A percentile compares a stretch with the other conserved stretches of the same genome.
These are phyloP conservation scores for Caenorhabditis sp. DNA, from an alignment of 2,888 invertebrate species.

Conservation along the genomic window DNA sequence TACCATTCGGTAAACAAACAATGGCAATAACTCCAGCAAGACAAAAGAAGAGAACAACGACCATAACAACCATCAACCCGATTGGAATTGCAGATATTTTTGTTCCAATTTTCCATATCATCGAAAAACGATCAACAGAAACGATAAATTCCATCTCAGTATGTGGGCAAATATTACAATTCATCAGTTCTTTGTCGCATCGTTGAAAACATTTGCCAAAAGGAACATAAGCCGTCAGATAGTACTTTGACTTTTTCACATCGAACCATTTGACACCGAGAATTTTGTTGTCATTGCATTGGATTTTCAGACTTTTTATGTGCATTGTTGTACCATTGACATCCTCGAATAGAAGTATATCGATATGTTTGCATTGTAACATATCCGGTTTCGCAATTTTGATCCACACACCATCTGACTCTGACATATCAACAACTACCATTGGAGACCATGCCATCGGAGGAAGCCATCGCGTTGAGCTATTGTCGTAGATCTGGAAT, in stretches of 20 bases:
- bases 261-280: background rate
- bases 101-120: background rate
- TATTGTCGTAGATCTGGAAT: constrained; percentile 4
- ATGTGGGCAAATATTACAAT: background rate
- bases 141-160: background rate
- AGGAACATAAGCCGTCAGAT: background rate
- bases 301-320: constrained; percentile 35
- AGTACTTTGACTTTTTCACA: constrained; percentile 26
- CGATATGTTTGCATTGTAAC: constrained; percentile 19
- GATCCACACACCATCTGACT: constrained; percentile 45
- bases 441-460: constrained; percentile 55
- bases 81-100: background rate
- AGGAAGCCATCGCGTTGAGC: constrained; percentile 1
- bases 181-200: background rate
- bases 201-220: background rate
- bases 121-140: background rate
- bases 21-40: background rate
- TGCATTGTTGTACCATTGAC: constrained; percentile 20
- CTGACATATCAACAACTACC: constrained; percentile 49
- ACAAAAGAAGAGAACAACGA: background rate
- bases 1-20: background rate
- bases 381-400: constrained; percentile 12
- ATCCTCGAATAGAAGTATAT: constrained; percentile 9
- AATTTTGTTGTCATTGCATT: constrained; percentile 35
- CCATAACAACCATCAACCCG: background rate